These are phyloP conservation scores for Myotis findleyi DNA, from an alignment of 2,797 vertebrate genomes.

Conservation along the genomic window DNA sequence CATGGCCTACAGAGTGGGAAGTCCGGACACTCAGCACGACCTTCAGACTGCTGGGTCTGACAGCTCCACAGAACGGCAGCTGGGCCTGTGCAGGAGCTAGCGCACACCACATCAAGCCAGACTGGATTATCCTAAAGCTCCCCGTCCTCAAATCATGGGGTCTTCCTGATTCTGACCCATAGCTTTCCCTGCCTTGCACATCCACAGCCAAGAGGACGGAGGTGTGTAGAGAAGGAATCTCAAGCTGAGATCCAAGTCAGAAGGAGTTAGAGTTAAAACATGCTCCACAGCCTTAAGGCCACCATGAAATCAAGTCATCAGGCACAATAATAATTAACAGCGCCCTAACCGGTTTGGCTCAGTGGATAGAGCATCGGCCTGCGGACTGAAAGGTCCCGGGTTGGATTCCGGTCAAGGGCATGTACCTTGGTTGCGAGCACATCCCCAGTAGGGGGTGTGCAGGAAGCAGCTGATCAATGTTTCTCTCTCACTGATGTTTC, in stretches of 20 bases:
- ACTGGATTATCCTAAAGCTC: not conserved
- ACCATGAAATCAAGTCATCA: not conserved
- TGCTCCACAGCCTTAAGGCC: not conserved
- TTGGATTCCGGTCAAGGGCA: no score
- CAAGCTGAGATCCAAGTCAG: not conserved
- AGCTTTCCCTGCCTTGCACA: not conserved
- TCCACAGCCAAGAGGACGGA: not conserved
- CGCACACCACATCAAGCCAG: not conserved
- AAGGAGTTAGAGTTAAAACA: not conserved
- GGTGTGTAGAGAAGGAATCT: not conserved
- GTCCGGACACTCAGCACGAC: conserved; percentile 8
- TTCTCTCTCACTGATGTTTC: no score
- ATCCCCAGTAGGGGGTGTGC: no score
- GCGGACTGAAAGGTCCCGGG: no score
- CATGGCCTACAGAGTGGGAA: conserved; percentile 91
- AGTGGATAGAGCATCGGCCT: no score
- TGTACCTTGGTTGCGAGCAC: no score
- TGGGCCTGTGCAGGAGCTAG: not conserved
- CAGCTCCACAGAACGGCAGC: not conserved
- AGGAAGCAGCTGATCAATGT: no score
- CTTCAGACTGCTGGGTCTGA: not conserved
- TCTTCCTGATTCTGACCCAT: not conserved
- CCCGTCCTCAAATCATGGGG: not conserved
- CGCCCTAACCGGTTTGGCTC: no score
- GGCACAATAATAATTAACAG: not conserved